Conservation (phyloP, 2,113 vertebrate species). For the Spea multiplicata region DNA sequence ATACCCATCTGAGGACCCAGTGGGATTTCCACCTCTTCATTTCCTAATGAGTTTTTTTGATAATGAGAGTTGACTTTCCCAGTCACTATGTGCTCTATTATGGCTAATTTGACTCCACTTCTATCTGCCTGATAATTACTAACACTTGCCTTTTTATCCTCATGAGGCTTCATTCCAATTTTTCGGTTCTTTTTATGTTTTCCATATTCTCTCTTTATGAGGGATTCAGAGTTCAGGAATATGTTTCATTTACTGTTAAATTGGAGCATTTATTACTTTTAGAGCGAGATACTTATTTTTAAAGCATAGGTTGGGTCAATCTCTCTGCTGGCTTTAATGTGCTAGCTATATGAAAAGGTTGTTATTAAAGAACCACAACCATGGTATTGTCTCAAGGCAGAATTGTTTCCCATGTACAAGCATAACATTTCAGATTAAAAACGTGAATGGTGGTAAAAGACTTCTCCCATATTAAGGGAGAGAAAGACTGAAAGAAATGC, state of each 20-base stretch:
- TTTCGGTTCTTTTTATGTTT: conserved; percentile 50
- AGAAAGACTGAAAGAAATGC: conserved; percentile 50
- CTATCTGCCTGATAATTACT: conserved; percentile 86
- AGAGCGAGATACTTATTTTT: conserved; percentile 55
- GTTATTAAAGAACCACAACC: conserved; percentile 67
- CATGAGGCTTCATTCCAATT: conserved; percentile 73
- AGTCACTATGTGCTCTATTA: conserved; percentile 93
- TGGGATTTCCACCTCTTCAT: conserved; percentile 79
- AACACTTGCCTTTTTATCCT: conserved; percentile 96
- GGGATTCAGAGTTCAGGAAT: conserved; percentile 59
- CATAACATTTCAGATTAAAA: conserved; percentile 59
- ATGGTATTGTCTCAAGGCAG: conserved; percentile 51
- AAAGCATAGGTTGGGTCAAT: conserved; percentile 57
- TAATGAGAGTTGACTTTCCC: conserved; percentile 79
- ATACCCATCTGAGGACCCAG: conserved; percentile 70
- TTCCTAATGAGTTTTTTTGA: conserved; percentile 84
- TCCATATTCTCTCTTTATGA: conserved; percentile 59
- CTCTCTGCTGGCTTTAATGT: conserved; percentile 57
- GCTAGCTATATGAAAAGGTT: conserved; percentile 64
- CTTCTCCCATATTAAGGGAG: conserved; percentile 55
- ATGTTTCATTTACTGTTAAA: conserved; percentile 60
- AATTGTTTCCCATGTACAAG: conserved; percentile 68
- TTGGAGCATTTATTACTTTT: conserved; percentile 60
- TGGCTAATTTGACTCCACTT: conserved; percentile 88
- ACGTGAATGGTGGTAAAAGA: conserved; percentile 57